A percentile compares a stretch with the other conserved stretches of the same genome.
Evolutionary conservation across 2,797 vertebrate genomes (phyloP).

Genomic region (Ctenopoma multispine): DNA sequence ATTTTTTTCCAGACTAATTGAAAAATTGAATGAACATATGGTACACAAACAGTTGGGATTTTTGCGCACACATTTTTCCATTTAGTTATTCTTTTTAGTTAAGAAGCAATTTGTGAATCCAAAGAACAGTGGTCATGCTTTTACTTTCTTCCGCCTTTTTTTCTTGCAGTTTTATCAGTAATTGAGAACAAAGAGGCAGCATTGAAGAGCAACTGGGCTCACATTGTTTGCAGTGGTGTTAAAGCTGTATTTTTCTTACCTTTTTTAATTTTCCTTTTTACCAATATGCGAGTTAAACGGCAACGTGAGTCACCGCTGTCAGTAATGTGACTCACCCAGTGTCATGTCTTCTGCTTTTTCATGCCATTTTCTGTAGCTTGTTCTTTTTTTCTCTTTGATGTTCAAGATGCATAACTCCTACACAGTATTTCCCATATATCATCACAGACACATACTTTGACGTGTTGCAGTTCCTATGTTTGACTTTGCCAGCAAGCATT

Average conservation of each 20-base stretch:
- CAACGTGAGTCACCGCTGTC: background rate
- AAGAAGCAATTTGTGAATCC: background rate
- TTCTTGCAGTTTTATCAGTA: no score
- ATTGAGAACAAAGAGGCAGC: background rate
- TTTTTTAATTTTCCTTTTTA: background rate
- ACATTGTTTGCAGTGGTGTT: no score
- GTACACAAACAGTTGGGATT: no score
- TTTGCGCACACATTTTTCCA: no score
- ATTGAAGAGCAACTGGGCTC: background rate
- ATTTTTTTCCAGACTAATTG: no score
- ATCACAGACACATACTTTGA: conserved; percentile 19
- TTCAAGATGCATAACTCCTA: conserved; percentile 18
- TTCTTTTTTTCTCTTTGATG: conserved; percentile 25
- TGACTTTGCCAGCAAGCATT: conserved; percentile 34
- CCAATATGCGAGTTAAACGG: conserved; percentile 10
- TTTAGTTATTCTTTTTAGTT: no score
- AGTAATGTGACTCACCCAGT: conserved; percentile 10
- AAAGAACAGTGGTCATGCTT: background rate
- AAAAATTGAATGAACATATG: no score
- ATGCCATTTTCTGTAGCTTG: background rate
- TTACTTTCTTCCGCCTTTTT: background rate
- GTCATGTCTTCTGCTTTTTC: conserved; percentile 13
- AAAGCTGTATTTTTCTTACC: background rate
- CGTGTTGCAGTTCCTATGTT: conserved; percentile 27
- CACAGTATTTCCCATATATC: conserved; percentile 34